A percentile compares a stretch with the other conserved stretches of the same genome.
Conservation (phyloP, 1,140 invertebrate species). For the Lepidurus couesii region DNA sequence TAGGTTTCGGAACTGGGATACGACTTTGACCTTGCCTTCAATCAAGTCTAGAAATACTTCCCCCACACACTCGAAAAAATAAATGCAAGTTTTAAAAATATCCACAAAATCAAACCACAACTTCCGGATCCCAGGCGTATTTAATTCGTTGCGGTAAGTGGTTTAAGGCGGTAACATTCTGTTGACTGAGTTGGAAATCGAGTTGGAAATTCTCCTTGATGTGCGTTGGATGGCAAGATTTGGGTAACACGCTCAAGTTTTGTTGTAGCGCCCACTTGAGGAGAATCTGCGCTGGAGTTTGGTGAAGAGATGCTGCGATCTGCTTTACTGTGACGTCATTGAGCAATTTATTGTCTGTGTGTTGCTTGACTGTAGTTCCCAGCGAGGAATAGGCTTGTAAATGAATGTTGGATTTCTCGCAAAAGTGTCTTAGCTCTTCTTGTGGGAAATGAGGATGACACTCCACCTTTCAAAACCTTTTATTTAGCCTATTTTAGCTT, state of each 20-base stretch:
- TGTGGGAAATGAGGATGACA: slow-evolving; percentile 70
- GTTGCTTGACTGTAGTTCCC: slow-evolving; percentile 52
- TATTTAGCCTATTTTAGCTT: neutral
- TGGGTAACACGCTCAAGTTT: slow-evolving; percentile 63
- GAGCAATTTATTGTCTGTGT: slow-evolving; percentile 49
- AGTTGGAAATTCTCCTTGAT: slow-evolving; percentile 61
- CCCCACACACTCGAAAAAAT: slow-evolving; percentile 11
- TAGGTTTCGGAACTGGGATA: slow-evolving; percentile 32
- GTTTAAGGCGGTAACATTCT: slow-evolving; percentile 54
- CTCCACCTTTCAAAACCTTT: slow-evolving; percentile 59
- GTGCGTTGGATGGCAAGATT: slow-evolving; percentile 55
- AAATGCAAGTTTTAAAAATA: neutral
- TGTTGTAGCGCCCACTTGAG: slow-evolving; percentile 62
- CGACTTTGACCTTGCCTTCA: slow-evolving; percentile 24
- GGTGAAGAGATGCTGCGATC: slow-evolving; percentile 54
- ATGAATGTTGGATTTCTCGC: slow-evolving; percentile 58
- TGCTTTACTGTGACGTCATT: slow-evolving; percentile 52
- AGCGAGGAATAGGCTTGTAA: slow-evolving; percentile 74
- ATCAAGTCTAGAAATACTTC: slow-evolving; percentile 20
- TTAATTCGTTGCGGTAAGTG: slow-evolving; percentile 52
- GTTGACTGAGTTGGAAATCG: slow-evolving; percentile 54
- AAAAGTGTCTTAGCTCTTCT: slow-evolving; percentile 56
- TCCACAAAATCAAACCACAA: slow-evolving; percentile 29
- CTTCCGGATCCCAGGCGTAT: slow-evolving; percentile 64
- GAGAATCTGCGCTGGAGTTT: slow-evolving; percentile 59